These are phyloP conservation scores for Pilophorus perplexus DNA, from an alignment of 2,888 invertebrate species.

Conservation along the genomic window DNA sequence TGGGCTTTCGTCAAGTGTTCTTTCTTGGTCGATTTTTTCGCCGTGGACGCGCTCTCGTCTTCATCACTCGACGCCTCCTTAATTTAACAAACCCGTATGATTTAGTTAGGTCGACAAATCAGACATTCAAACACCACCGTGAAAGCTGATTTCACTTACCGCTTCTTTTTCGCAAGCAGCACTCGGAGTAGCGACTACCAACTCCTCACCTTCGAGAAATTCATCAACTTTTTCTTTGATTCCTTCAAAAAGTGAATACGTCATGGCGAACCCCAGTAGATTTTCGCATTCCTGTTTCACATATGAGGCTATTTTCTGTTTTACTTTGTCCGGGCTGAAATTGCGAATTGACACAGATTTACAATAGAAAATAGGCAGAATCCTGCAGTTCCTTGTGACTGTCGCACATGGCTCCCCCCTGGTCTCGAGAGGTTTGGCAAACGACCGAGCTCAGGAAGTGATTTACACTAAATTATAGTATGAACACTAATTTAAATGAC, in stretches of 20 bases:
- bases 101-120: neutral
- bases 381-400: neutral
- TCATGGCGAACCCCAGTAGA: conserved; percentile 88
- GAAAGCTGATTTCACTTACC: conserved; percentile 29
- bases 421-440: too few species aligned
- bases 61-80: conserved; percentile 31
- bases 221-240: conserved; percentile 77
- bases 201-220: conserved; percentile 67
- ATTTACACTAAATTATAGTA: too few species aligned
- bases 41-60: conserved; percentile 54
- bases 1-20: conserved; percentile 89
- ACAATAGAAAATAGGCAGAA: neutral
- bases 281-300: conserved; percentile 72
- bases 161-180: conserved; percentile 53
- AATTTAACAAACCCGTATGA: neutral
- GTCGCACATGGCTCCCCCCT: too few species aligned
- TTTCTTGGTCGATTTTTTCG: conserved; percentile 64
- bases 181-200: neutral
- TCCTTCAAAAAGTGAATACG: conserved; percentile 88
- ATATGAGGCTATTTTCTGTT: conserved; percentile 64
- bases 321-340: conserved; percentile 34
- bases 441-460: too few species aligned
- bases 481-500: neutral
- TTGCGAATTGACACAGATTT: neutral
- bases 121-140: neutral